Evolutionary conservation across 1,140 invertebrate species (phyloP).

Genomic region (Pseudomyrmex gracilis): DNA sequence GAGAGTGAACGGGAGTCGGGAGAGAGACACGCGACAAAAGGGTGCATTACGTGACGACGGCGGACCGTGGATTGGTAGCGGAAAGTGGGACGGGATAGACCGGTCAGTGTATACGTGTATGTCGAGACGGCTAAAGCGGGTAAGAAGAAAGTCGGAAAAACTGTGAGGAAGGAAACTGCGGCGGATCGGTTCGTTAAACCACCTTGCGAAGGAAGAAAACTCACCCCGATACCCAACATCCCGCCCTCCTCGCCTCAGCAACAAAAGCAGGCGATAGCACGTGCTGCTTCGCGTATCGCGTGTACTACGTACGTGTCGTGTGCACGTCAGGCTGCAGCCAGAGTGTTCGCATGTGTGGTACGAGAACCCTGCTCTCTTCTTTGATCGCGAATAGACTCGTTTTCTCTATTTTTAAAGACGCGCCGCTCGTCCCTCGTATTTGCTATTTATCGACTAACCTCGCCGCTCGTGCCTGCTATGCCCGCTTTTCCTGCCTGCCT

Average conservation of each 20-base stretch:
- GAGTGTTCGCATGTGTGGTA: background rate
- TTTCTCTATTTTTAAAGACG: conserved; percentile 60
- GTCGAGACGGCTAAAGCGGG: conserved; percentile 1
- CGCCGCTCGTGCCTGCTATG: conserved; percentile 9
- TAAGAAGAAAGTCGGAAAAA: conserved; percentile 51
- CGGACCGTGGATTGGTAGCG: conserved; percentile 25
- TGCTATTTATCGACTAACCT: conserved; percentile 53
- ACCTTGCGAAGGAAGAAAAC: conserved; percentile 55
- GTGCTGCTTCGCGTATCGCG: conserved; percentile 19
- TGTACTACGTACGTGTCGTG: conserved; percentile 33
- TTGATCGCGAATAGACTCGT: conserved; percentile 49
- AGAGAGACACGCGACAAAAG: conserved; percentile 49
- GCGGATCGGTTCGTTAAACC: conserved; percentile 73
- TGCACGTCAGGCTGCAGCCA: conserved; percentile 15
- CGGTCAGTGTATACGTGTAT: conserved; percentile 1
- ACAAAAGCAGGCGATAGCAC: background rate
- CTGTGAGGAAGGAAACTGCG: conserved; percentile 58
- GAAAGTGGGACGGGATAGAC: conserved; percentile 49
- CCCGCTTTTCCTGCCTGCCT: conserved; percentile 22
- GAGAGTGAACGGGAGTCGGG: conserved; percentile 61
- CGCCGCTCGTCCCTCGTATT: conserved; percentile 48
- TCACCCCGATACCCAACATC: conserved; percentile 23
- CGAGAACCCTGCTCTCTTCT: conserved; percentile 31
- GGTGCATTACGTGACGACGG: conserved; percentile 38
- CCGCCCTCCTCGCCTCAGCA: background rate